Percentiles rank a stretch among this genome's conserved stretches.
These are phyloP conservation scores for Anarrhichthys ocellatus DNA, from an alignment of 2,113 vertebrate species.

Conservation along the genomic window DNA sequence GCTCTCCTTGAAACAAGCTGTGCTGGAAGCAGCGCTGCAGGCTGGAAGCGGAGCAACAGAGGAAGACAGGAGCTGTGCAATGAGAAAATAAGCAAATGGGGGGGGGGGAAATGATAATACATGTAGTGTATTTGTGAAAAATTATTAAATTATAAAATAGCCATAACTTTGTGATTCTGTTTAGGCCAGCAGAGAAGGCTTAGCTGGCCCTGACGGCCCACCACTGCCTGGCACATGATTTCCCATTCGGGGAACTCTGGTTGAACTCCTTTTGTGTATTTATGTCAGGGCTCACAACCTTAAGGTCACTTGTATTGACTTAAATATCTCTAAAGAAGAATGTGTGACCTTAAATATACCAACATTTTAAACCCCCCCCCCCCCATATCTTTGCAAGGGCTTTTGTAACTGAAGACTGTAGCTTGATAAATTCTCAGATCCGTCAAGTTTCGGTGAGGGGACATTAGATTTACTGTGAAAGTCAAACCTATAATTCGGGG, in stretches of 20 bases:
- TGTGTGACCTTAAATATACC: slow-evolving; percentile 6
- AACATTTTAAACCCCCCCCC: neutral
- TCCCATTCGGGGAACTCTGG: slow-evolving; percentile 1
- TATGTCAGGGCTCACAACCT: neutral
- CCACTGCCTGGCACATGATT: neutral
- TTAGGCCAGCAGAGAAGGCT: too few species aligned
- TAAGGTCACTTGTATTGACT: slow-evolving; percentile 19
- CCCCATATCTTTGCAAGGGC: slow-evolving; percentile 8
- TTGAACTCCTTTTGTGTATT: slow-evolving; percentile 26
- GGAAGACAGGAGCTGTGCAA: too few species aligned
- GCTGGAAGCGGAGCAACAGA: too few species aligned
- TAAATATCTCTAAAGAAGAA: slow-evolving; percentile 16
- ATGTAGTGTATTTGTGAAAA: too few species aligned
- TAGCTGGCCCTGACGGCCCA: too few species aligned
- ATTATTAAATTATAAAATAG: too few species aligned
- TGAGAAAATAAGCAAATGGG: too few species aligned
- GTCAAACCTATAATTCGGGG: slow-evolving; percentile 70
- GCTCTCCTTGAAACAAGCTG: too few species aligned
- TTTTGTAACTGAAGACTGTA: slow-evolving; percentile 7
- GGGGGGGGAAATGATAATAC: too few species aligned
- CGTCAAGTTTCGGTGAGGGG: slow-evolving; percentile 34
- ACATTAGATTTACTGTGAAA: slow-evolving; percentile 60
- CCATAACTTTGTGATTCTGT: too few species aligned
- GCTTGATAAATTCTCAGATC: slow-evolving; percentile 36
- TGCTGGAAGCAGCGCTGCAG: too few species aligned